A percentile compares a stretch with the other conserved stretches of the same genome.
These are phyloP conservation scores for Hofmannophila pseudospretella DNA, from an alignment of 2,888 invertebrate species.

Conservation along the genomic window DNA sequence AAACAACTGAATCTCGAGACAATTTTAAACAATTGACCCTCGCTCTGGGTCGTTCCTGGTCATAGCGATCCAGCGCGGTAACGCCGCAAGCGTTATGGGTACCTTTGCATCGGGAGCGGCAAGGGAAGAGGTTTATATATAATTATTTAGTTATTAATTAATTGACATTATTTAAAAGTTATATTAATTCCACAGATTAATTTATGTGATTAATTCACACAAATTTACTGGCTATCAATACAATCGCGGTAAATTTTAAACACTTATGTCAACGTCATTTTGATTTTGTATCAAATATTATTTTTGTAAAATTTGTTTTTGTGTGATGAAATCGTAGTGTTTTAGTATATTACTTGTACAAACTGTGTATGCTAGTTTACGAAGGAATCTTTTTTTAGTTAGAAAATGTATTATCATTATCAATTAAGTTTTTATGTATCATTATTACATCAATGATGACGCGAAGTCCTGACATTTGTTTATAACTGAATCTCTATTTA, in stretches of 20 bases:
- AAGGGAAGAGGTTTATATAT: no score
- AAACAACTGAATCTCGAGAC: no score
- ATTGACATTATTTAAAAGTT: no score
- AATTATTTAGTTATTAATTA: no score
- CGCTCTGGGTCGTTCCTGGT: no score
- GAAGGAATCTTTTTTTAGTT: conserved; percentile 14
- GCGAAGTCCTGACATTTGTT: conserved; percentile 56
- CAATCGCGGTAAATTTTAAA: conserved; percentile 32
- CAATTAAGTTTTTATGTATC: conserved; percentile 27
- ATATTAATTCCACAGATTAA: no score
- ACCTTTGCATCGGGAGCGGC: no score
- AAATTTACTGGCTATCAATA: conserved; percentile 15
- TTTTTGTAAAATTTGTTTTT: conserved; percentile 32
- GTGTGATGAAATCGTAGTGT: conserved; percentile 37
- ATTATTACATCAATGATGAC: conserved; percentile 43
- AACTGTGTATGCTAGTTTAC: conserved; percentile 21
- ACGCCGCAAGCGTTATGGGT: no score
- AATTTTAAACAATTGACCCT: no score
- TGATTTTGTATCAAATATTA: conserved; percentile 30
- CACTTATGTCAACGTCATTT: conserved; percentile 24
- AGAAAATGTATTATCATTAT: conserved; percentile 39
- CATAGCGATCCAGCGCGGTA: no score
- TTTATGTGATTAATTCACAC: no score
- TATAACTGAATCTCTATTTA: conserved; percentile 68
- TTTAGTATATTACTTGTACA: conserved; percentile 24